Conservation (phyloP, 2,888 invertebrate species). For the Microdon myrmicae region DNA sequence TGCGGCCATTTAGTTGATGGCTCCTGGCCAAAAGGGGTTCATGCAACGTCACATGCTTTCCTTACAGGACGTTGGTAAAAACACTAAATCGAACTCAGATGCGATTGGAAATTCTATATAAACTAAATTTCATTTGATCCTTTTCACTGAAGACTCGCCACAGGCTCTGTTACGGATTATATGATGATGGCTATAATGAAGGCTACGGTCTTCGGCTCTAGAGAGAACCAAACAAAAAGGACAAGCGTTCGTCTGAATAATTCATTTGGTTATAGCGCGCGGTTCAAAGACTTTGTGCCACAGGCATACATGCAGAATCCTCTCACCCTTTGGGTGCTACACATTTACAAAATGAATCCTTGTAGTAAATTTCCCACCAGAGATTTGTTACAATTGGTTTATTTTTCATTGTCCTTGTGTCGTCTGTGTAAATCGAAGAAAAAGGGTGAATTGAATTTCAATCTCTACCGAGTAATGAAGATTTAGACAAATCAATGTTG, state of each 20-base stretch:
- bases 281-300: constrained; percentile 29
- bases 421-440: constrained; percentile 17
- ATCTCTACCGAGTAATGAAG: constrained; percentile 46
- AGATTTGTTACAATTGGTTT: constrained; percentile 41
- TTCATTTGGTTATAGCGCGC: constrained; percentile 36
- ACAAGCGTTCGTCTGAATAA: constrained; percentile 37
- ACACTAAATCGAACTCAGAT: constrained; percentile 16
- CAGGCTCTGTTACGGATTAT: constrained; percentile 43
- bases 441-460: constrained; percentile 32
- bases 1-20: constrained; percentile 54
- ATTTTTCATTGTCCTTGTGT: constrained; percentile 31
- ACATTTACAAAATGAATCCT: constrained; percentile 9
- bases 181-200: constrained; percentile 41
- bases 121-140: constrained; percentile 40
- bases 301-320: constrained; percentile 15
- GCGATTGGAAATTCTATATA: constrained; percentile 40
- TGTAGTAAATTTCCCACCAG: constrained; percentile 33
- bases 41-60: constrained; percentile 6
- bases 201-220: constrained; percentile 13
- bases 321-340: too few species aligned
- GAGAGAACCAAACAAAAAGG: constrained; percentile 10
- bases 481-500: constrained; percentile 47
- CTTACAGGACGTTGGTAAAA: constrained; percentile 19
- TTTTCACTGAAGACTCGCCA: constrained; percentile 24
- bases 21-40: constrained; percentile 49